Base-by-base conservation (phyloP, 2,888 invertebrate genomes). In the Mesoligia furuncula region DNA sequence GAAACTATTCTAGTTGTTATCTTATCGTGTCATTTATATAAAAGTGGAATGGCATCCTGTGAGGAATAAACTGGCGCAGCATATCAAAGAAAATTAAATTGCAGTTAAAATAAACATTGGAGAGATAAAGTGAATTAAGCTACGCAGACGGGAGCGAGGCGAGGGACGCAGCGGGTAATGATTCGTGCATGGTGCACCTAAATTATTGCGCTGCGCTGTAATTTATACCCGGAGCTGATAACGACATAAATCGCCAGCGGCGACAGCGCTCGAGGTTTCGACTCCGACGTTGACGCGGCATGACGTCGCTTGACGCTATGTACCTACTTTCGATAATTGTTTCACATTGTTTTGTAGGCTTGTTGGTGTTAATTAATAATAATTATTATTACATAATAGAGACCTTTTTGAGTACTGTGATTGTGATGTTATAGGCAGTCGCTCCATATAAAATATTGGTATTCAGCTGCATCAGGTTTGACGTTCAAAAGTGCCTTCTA, bases 161-260 rank as follows among this genome's bases (percentile, higher is more conserved):
- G 85, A 75, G 81, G 90, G 89, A 90, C 95, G 92, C 96, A 95
- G 96, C 94, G 95, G 95, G 96, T 95, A 96, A 96, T 96, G 96
- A 96, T 96, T 95, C 96, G 95, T 95, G 95, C 94, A 95, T 94
- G 93, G 95, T 94, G 94, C 94, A 94, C 95, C 96, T 96, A 96
- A 96, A 96, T 96, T 96, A 96, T 96, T 95, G 95, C 95, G 90
- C 93, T 92, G 93, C 92, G 91, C 87, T 93, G 95, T 95, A 96
- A 96, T 96, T 96, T 96, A 96, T 95, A 95, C 93, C 91, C 93
- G 89, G 88, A 94, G 87, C 93, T 96, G 96, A 96, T 96, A 96
- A 96, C 94, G 95, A 93, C 95, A 96, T 96, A 96, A 96, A 96
- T 96, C 93, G 93, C 91, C 91, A 85, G 88, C 90, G 95, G 93